A percentile compares a stretch with the other conserved stretches of the same genome.
phyloP scores from a whole-genome alignment of 2,888 invertebrate genomes.

The Hypomecis atomaria region DNA sequence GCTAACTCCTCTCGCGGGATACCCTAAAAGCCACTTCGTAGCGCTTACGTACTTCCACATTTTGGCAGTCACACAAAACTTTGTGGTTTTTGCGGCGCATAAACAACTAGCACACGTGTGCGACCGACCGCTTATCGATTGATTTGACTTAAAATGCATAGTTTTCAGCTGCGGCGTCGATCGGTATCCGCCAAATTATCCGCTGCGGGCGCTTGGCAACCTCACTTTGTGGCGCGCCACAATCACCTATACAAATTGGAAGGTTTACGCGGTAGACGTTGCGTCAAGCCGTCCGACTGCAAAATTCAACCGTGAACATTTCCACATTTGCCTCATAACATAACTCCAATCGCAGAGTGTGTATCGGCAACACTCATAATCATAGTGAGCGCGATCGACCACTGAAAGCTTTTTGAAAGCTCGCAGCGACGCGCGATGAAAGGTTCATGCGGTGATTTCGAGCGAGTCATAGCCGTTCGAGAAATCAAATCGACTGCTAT shows the following conservation, averaged over 20 bases:
- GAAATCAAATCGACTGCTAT: conserved; percentile 55
- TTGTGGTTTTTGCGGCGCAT: conserved; percentile 79
- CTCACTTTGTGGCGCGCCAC: conserved; percentile 65
- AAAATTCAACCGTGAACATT: conserved; percentile 47
- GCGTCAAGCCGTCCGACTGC: conserved; percentile 47
- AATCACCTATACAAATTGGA: conserved; percentile 63
- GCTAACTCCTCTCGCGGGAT: conserved; percentile 76
- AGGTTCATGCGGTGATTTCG: conserved; percentile 72
- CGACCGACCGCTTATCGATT: conserved; percentile 77
- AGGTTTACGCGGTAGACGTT: conserved; percentile 54
- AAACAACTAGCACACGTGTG: conserved; percentile 79
- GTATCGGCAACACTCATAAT: conserved; percentile 71
- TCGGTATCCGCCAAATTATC: conserved; percentile 77
- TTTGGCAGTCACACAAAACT: conserved; percentile 78
- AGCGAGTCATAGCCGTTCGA: conserved; percentile 62
- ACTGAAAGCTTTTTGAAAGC: conserved; percentile 83
- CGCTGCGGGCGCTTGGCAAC: conserved; percentile 76
- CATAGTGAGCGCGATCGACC: conserved; percentile 72
- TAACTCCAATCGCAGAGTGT: conserved; percentile 59
- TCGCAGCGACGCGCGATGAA: conserved; percentile 73
- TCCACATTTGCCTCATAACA: conserved; percentile 51
- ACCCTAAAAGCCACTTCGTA: conserved; percentile 74
- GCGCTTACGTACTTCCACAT: conserved; percentile 65
- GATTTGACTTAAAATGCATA: conserved; percentile 80
- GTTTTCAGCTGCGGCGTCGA: conserved; percentile 75